A percentile compares a stretch with the other conserved stretches of the same genome.
phyloP scores from a whole-genome alignment of 2,113 vertebrate genomes.

The Pavo muticus region DNA sequence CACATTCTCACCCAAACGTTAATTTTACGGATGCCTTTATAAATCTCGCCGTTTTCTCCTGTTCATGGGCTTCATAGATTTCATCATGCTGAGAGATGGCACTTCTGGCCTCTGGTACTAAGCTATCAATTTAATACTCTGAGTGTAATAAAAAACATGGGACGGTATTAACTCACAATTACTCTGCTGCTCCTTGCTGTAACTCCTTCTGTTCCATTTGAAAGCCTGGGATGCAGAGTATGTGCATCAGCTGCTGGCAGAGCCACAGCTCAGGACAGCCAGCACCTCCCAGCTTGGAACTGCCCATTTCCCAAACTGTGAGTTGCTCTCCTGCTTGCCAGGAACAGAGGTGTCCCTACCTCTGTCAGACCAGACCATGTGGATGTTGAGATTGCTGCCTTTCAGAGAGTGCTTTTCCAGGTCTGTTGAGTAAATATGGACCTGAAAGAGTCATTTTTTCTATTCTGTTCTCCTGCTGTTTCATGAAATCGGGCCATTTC shows the following conservation, averaged over 20 bases:
- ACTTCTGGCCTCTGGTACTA: slow-evolving; percentile 72
- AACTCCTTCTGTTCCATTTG: neutral
- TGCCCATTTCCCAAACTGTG: neutral
- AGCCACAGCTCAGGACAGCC: neutral
- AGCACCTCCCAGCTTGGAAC: neutral
- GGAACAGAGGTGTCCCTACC: neutral
- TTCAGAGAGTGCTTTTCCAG: too few species aligned
- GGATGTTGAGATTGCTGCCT: neutral
- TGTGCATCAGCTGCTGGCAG: neutral
- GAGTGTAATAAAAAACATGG: slow-evolving; percentile 23
- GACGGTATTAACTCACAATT: neutral
- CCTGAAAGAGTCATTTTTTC: neutral
- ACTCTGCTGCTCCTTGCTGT: neutral
- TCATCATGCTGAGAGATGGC: slow-evolving; percentile 77
- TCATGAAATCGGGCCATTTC: neutral
- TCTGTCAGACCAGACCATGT: neutral
- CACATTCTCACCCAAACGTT: slow-evolving; percentile 64
- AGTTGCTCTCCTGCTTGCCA: slow-evolving; percentile 16
- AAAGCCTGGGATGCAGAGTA: neutral
- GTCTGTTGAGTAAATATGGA: neutral
- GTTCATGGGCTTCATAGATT: slow-evolving; percentile 59
- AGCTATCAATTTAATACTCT: slow-evolving; percentile 71
- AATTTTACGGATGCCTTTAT: slow-evolving; percentile 73
- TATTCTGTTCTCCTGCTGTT: neutral
- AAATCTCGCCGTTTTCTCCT: slow-evolving; percentile 67